Percentiles rank a stretch among this genome's conserved stretches.
Evolutionary conservation across 2,797 vertebrate genomes (phyloP).

Genomic region (Luscinia luscinia): DNA sequence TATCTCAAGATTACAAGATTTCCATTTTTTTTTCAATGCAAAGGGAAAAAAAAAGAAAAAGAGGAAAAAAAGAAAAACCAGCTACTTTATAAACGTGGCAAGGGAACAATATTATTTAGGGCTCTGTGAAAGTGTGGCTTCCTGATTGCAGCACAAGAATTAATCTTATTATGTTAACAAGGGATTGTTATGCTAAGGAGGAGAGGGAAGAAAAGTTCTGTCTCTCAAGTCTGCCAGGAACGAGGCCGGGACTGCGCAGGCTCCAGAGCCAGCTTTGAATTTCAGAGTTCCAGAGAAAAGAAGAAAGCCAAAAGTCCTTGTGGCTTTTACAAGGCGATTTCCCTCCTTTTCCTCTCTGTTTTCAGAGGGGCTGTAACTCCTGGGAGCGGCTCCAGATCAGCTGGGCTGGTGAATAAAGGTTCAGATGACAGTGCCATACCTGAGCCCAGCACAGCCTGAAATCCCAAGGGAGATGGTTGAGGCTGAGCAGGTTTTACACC

Average conservation of each 20-base stretch:
- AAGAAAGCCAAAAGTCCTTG: constrained; percentile 24
- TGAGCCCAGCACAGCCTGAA: not conserved
- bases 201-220: constrained; percentile 31
- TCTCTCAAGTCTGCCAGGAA: constrained; percentile 29
- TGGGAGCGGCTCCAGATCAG: not conserved
- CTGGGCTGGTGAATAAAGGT: not conserved
- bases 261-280: constrained; percentile 46
- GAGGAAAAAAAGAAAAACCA: accelerated
- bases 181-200: constrained; percentile 61
- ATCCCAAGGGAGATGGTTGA: not conserved
- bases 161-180: constrained; percentile 70
- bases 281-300: constrained; percentile 2
- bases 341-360: not conserved
- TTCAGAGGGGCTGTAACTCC: not conserved
- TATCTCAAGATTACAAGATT: constrained; percentile 67
- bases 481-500: not conserved
- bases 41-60: not conserved
- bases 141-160: constrained; percentile 19
- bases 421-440: not conserved
- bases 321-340: constrained; percentile 56
- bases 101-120: constrained; percentile 19
- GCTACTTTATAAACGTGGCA: constrained; percentile 1
- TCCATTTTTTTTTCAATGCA: not conserved
- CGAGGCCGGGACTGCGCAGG: not conserved
- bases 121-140: constrained; percentile 8